These are phyloP conservation scores for Condylostylus longicornis DNA, from an alignment of 1,140 invertebrate genomes.

Conservation along the genomic window DNA sequence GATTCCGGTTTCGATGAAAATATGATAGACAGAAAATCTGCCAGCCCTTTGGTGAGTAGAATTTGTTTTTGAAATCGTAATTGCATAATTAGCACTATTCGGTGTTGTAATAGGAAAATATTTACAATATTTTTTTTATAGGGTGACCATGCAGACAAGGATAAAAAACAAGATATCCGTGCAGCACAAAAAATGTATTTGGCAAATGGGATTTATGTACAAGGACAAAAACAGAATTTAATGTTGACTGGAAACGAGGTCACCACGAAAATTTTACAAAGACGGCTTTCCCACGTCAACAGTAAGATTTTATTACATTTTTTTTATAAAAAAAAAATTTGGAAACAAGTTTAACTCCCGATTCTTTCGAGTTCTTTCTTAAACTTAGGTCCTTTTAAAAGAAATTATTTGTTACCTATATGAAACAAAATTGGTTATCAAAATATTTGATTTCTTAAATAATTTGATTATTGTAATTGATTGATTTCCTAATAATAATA, in stretches of 20 bases:
- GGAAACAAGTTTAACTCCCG: no score
- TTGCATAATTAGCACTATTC: background rate
- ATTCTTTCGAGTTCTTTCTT: no score
- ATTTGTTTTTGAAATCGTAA: background rate
- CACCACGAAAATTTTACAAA: slow-evolving; percentile 22
- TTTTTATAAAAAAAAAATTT: no score
- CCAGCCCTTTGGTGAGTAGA: slow-evolving; percentile 19
- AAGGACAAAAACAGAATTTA: slow-evolving; percentile 23
- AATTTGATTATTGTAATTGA: no score
- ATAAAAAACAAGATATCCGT: slow-evolving; percentile 7
- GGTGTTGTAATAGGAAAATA: background rate
- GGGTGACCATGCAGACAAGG: slow-evolving; percentile 21
- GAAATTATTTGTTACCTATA: no score
- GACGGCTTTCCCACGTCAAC: no score
- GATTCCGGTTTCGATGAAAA: slow-evolving; percentile 52
- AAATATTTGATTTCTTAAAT: no score
- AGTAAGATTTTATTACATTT: no score
- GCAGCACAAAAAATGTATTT: slow-evolving; percentile 16
- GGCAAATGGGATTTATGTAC: slow-evolving; percentile 23
- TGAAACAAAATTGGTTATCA: no score
- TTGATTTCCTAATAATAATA: no score
- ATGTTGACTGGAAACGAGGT: slow-evolving; percentile 26
- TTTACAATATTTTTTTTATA: slow-evolving; percentile 5
- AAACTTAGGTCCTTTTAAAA: no score
- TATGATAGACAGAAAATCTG: slow-evolving; percentile 28